Conservation (phyloP, 2,113 vertebrate genomes). For the Burhinus bistriatus region DNA sequence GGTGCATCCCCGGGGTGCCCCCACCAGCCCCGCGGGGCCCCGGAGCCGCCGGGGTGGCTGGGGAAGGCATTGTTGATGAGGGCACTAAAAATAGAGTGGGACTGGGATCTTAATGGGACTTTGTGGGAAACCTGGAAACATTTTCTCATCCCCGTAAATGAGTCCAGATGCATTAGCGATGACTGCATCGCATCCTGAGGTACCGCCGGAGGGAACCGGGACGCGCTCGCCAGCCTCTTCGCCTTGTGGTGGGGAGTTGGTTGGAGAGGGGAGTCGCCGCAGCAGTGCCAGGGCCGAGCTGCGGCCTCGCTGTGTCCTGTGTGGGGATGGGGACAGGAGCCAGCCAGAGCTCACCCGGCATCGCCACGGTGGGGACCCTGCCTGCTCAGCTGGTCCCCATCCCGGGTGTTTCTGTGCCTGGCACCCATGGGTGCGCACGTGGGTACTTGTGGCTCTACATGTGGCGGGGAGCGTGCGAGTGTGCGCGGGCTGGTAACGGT, state of each 20-base stretch:
- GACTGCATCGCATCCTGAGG: constrained; percentile 65
- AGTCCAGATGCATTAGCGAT: constrained; percentile 68
- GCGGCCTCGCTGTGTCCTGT: rapidly evolving
- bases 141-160: constrained; percentile 67
- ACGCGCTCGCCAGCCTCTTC: background rate
- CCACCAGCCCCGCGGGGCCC: background rate
- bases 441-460: rapidly evolving
- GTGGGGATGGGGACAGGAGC: background rate
- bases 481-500: rapidly evolving
- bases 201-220: constrained; percentile 44
- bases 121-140: constrained; percentile 72
- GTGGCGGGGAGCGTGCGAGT: rapidly evolving
- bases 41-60: background rate
- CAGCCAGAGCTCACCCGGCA: rapidly evolving
- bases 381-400: rapidly evolving
- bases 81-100: constrained; percentile 61
- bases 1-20: background rate
- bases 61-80: constrained; percentile 30
- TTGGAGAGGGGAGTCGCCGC: background rate
- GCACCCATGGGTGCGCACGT: rapidly evolving
- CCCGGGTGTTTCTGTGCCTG: rapidly evolving
- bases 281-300: rapidly evolving
- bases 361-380: background rate
- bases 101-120: constrained; percentile 70
- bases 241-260: background rate